These are phyloP conservation scores for Lacerta viridis DNA, from an alignment of 2,797 vertebrate species.

Conservation along the genomic window DNA sequence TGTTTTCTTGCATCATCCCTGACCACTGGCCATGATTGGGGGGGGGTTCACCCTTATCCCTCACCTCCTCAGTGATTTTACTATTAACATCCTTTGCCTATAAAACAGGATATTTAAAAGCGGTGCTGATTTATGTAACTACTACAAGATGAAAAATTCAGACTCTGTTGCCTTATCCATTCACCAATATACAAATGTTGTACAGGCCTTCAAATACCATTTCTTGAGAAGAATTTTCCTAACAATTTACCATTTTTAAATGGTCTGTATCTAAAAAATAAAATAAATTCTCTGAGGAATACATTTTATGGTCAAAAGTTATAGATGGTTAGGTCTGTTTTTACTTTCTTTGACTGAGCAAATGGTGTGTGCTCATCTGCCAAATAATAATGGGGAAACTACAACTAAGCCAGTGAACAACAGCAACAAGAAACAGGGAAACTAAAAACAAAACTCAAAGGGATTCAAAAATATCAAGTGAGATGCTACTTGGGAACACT, in stretches of 20 bases:
- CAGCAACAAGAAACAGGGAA: not conserved
- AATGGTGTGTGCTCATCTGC: conserved; percentile 7
- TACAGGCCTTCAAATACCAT: not conserved
- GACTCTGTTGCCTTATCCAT: not conserved
- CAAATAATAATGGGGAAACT: not conserved
- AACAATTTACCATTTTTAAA: not conserved
- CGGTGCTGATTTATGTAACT: not conserved
- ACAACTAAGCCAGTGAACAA: not conserved
- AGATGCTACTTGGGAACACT: not conserved
- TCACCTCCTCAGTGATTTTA: too few species aligned
- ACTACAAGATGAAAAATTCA: not conserved
- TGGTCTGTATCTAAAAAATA: not conserved
- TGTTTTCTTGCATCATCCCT: too few species aligned
- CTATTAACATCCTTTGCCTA: not conserved
- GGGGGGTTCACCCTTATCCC: too few species aligned
- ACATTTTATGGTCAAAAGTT: not conserved
- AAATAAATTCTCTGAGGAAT: not conserved
- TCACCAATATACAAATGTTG: not conserved
- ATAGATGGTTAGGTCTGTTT: not conserved
- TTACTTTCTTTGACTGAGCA: not conserved
- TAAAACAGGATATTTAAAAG: not conserved
- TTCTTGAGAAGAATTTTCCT: not conserved
- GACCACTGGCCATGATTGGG: too few species aligned
- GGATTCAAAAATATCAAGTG: not conserved
- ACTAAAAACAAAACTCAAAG: not conserved